Evolutionary conservation across 2,888 invertebrate genomes (phyloP).

Genomic region (Hydropsyche betteni): DNA sequence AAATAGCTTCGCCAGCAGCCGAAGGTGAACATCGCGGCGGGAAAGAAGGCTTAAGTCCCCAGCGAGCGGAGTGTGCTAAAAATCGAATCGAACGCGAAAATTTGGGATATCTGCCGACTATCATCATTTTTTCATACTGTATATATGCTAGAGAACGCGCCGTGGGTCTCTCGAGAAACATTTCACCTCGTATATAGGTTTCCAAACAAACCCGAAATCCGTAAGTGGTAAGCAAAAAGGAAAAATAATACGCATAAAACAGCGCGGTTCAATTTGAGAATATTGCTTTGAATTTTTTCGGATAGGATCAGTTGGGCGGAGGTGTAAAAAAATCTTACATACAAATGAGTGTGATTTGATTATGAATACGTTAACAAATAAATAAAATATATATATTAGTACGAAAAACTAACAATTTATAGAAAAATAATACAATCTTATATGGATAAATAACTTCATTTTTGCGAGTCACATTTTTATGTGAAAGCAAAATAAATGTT

Average conservation of each 20-base stretch:
- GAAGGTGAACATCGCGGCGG: background rate
- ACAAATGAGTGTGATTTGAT: background rate
- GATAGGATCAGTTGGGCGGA: background rate
- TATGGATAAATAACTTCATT: too few relatives aligned
- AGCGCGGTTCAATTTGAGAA: slow-evolving; percentile 13
- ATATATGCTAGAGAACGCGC: background rate
- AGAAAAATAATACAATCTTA: too few relatives aligned
- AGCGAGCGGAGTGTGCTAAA: slow-evolving; percentile 16
- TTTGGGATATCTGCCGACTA: slow-evolving; percentile 10
- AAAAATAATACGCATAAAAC: slow-evolving; percentile 12
- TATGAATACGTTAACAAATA: too few relatives aligned
- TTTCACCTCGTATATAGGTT: slow-evolving; percentile 17
- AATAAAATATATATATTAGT: too few relatives aligned
- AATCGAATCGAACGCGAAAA: slow-evolving; percentile 25
- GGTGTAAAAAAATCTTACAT: background rate
- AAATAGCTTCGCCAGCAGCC: too few relatives aligned
- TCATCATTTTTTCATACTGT: slow-evolving; percentile 14
- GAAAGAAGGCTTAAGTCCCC: slow-evolving; percentile 8
- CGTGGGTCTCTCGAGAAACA: background rate
- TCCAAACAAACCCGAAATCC: slow-evolving; percentile 11
- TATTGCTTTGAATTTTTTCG: slow-evolving; percentile 15
- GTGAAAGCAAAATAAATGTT: too few relatives aligned
- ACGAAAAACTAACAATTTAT: too few relatives aligned
- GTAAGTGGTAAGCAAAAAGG: background rate
- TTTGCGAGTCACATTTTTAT: too few relatives aligned